phyloP scores from a whole-genome alignment of 2,797 vertebrate species.

The Trichosurus vulpecula region DNA sequence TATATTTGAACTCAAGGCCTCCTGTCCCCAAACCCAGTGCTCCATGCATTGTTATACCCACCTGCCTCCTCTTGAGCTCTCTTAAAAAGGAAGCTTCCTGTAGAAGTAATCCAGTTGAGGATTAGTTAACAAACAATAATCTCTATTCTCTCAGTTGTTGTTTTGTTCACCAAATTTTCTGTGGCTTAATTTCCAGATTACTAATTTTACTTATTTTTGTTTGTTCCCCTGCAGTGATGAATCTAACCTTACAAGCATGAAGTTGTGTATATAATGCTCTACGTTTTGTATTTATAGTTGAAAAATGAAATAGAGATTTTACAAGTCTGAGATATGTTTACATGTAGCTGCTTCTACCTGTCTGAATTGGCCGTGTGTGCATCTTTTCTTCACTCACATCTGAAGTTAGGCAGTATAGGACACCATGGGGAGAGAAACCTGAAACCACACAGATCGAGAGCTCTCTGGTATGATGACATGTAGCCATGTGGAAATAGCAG shows the following conservation, averaged over 20 bases:
- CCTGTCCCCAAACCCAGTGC: neutral
- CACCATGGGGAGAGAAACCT: conserved; percentile 78
- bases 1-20: neutral
- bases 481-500: conserved; percentile 56
- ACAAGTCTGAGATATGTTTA: conserved; percentile 88
- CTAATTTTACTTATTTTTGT: conserved; percentile 82
- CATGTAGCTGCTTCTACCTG: conserved; percentile 92
- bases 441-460: conserved; percentile 67
- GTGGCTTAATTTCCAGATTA: conserved; percentile 38
- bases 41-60: neutral
- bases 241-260: conserved; percentile 97
- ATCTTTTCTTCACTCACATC: conserved; percentile 77
- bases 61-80: neutral
- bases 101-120: neutral
- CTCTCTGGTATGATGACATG: conserved; percentile 61
- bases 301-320: conserved; percentile 87
- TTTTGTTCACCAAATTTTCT: neutral
- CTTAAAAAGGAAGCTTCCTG: neutral
- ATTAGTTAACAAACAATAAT: neutral
- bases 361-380: conserved; percentile 83
- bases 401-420: conserved; percentile 76
- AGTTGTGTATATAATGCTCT: conserved; percentile 98
- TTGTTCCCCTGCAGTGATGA: conserved; percentile 97
- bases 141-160: neutral
- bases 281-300: conserved; percentile 97